phyloP scores from a whole-genome alignment of 2,797 vertebrate species.

The Platyrinchus mystaceus region DNA sequence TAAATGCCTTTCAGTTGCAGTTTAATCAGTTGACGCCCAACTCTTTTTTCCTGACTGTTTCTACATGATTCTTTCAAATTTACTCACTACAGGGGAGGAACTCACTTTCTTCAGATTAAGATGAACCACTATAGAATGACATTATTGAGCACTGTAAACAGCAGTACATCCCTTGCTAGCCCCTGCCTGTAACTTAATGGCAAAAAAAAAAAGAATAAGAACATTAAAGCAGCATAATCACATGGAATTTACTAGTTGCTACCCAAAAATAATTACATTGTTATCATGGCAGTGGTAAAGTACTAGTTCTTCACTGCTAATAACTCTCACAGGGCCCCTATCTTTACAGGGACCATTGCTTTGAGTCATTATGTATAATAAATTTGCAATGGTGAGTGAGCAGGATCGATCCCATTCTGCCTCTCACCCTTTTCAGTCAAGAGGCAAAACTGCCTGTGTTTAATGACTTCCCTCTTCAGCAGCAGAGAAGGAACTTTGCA shows the following conservation, averaged over 20 bases:
- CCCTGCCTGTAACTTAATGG: not conserved
- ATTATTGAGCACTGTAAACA: not conserved
- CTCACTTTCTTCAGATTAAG: not conserved
- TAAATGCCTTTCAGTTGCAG: conserved; percentile 52
- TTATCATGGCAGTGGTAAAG: not conserved
- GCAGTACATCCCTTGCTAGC: not conserved
- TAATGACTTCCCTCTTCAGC: not conserved
- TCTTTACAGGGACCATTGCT: not conserved
- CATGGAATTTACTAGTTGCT: not conserved
- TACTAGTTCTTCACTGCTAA: not conserved
- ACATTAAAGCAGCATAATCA: not conserved
- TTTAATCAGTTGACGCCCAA: conserved; percentile 42
- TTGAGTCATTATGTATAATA: not conserved
- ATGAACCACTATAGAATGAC: not conserved
- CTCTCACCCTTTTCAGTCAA: not conserved
- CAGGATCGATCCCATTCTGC: not conserved
- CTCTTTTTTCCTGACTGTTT: conserved; percentile 10
- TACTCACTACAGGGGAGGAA: not conserved
- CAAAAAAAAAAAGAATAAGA: not conserved
- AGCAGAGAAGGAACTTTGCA: not conserved
- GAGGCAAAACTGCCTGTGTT: not conserved
- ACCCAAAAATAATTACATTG: not conserved
- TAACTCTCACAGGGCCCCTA: not conserved
- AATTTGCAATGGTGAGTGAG: not conserved
- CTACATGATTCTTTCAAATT: not conserved